A percentile compares a stretch with the other conserved stretches of the same genome.
Conservation (phyloP, 30 jellyfish, hydroid and myxozoan genomes). For the Turritopsis dohrnii region DNA sequence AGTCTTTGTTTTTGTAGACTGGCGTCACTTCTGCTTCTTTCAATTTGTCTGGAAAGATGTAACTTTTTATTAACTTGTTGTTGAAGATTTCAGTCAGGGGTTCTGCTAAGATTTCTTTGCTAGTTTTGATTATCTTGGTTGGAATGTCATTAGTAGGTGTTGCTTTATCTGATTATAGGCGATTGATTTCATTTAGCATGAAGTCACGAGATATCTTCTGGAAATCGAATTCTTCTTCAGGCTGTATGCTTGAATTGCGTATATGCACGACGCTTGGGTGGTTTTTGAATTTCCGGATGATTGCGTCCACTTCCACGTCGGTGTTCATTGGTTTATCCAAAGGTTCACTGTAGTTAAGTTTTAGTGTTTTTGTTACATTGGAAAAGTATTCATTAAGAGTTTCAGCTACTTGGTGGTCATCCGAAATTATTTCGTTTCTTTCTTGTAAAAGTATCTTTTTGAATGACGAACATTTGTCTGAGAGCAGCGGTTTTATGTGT, state of each 20-base stretch:
- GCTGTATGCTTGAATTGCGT: not conserved
- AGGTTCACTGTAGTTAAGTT: too few relatives aligned
- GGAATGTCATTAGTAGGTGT: not conserved
- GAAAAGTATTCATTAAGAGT: too few relatives aligned
- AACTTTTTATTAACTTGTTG: not conserved
- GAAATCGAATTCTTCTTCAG: not conserved
- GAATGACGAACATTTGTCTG: too few relatives aligned
- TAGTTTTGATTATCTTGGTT: not conserved
- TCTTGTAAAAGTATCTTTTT: too few relatives aligned
- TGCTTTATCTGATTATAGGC: not conserved
- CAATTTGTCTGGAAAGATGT: not conserved
- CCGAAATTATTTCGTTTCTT: too few relatives aligned
- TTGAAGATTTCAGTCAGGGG: not conserved
- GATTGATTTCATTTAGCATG: not conserved
- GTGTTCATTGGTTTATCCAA: too few relatives aligned
- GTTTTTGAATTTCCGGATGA: too few relatives aligned
- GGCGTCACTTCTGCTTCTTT: not conserved
- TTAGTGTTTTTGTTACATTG: too few relatives aligned
- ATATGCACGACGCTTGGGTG: too few relatives aligned
- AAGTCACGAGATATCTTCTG: not conserved
- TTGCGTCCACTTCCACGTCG: too few relatives aligned
- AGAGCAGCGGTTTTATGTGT: too few relatives aligned
- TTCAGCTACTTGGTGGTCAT: too few relatives aligned
- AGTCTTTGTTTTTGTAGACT: not conserved
- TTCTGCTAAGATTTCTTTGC: not conserved